Evolutionary conservation across 2,888 invertebrate species (phyloP).

Genomic region (Julus scandinavius): DNA sequence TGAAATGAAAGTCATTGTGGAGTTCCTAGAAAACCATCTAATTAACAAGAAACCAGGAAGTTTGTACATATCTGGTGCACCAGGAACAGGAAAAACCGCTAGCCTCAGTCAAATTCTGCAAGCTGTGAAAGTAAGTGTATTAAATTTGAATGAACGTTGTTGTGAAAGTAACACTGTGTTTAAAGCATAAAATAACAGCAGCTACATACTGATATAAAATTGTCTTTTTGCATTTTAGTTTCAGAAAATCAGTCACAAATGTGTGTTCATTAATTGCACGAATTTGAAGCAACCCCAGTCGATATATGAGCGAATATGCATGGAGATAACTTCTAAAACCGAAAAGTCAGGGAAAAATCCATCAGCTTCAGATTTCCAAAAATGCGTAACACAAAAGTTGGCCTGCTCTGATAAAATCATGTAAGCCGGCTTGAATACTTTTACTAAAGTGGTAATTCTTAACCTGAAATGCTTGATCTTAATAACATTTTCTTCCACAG

Average conservation of each 20-base stretch:
- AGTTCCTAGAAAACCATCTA: slow-evolving; percentile 77
- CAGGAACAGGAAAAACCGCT: slow-evolving; percentile 97
- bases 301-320: slow-evolving; percentile 37
- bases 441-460: not conserved
- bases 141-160: not conserved
- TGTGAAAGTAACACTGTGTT: no score
- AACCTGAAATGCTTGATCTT: not conserved
- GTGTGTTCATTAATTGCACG: slow-evolving; percentile 39
- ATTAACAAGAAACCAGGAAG: slow-evolving; percentile 77
- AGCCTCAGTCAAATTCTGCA: slow-evolving; percentile 80
- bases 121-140: slow-evolving; percentile 71
- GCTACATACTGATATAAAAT: no score
- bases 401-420: not conserved
- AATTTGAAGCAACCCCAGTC: slow-evolving; percentile 13
- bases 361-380: not conserved
- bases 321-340: not conserved
- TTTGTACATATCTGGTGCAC: slow-evolving; percentile 94
- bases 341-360: not conserved
- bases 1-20: slow-evolving; percentile 76
- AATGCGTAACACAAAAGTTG: not conserved
- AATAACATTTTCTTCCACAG: slow-evolving; percentile 67
- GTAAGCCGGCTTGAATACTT: not conserved
- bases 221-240: slow-evolving; percentile 12
- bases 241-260: slow-evolving; percentile 2
- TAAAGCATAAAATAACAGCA: no score